Evolutionary conservation across 1,140 invertebrate species (phyloP), one percentile per base, ranked within the genome.

Genomic region (Hyposmocoma kahamanoa): DNA sequence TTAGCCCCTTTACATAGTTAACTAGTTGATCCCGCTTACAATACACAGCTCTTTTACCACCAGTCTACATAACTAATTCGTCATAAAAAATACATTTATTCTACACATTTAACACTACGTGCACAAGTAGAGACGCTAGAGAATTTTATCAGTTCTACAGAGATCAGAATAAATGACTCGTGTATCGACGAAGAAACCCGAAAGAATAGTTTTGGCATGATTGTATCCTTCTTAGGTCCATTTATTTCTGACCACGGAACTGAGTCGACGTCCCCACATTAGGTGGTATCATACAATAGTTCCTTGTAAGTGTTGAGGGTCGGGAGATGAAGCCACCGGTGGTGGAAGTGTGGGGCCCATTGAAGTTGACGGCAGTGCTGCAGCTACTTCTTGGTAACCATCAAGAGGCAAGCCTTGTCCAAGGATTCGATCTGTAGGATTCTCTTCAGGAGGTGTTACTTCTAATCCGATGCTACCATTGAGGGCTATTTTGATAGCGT

Each of bases 261-360:
- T 90, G 59, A 90, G 86, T 84, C 93, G 90, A 84, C 93, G 92
- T 90, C 93, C 93, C 93, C 93, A 94, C 93, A 94, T 94, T 34
- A 94, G 92, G 89, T 95, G 91, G 89, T 95, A 94, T 96, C 93
- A 96, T 94, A 96, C 94, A 74, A 96, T 95, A 69, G 94, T 95
- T 55, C 94, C 94, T 82, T 95, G 93, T 49, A 95, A 84, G 64
- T 94, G 92, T 64, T 94, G 92, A 1, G 92, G 90, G 65, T 93
- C 92, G 19, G 90, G 88, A 3, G 86, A 71, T n/a, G n/a, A n/a
- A n/a, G n/a, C n/a, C n/a, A n/a, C n/a, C 28, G 85, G 39, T 8
- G 75, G 66, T 1, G 68, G 59, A 24, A 74, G 53, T 2, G 58
- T 52, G 47, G 45, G 84, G 66, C 57, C 90, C 82, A 56, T 85